phyloP scores from a whole-genome alignment of 2,888 invertebrate genomes.

The Acleris holmiana region DNA sequence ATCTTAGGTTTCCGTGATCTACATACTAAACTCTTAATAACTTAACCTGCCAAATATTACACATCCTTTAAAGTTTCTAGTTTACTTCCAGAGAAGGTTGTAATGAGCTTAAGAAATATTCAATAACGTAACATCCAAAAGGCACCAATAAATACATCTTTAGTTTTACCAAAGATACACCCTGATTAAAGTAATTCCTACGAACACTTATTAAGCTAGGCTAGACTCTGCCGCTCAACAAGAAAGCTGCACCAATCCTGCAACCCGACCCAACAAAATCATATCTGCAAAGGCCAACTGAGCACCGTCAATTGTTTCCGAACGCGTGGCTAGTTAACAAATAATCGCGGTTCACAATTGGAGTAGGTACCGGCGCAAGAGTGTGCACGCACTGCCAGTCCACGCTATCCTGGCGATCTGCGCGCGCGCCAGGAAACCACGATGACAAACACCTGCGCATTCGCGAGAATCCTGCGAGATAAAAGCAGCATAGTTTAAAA shows the following conservation, averaged over 20 bases:
- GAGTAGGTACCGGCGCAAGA: conserved; percentile 71
- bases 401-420: conserved; percentile 72
- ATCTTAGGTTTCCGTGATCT: too few species aligned
- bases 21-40: too few species aligned
- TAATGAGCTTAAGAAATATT: too few species aligned
- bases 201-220: too few species aligned
- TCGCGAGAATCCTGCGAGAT: background rate
- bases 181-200: too few species aligned
- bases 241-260: conserved; percentile 7
- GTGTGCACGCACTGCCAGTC: conserved; percentile 67
- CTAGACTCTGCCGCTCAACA: too few species aligned
- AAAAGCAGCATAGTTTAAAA: background rate
- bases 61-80: too few species aligned
- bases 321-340: conserved; percentile 82
- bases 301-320: conserved; percentile 79
- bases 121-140: too few species aligned
- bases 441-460: conserved; percentile 50
- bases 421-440: conserved; percentile 56
- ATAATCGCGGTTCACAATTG: conserved; percentile 81
- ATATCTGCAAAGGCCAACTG: conserved; percentile 71
- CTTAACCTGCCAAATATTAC: too few species aligned
- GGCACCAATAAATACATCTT: too few species aligned
- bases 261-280: conserved; percentile 65
- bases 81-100: too few species aligned
- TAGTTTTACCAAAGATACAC: too few species aligned